Conservation (phyloP, 2,797 vertebrate species). For the Allobates femoralis region DNA sequence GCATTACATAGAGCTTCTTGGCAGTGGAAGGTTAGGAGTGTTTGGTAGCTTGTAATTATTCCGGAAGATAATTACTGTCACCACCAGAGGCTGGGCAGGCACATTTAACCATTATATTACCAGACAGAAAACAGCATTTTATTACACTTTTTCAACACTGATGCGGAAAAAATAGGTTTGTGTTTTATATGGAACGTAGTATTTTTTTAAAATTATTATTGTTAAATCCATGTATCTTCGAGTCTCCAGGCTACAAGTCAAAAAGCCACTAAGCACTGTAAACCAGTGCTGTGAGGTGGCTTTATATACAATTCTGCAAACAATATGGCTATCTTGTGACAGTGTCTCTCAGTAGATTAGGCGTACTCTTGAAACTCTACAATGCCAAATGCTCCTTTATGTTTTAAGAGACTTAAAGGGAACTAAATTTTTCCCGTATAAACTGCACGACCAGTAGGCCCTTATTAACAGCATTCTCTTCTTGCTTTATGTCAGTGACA, state of each 20-base stretch:
- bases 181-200: not conserved
- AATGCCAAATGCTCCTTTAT: not conserved
- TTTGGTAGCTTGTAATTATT: constrained; percentile 39
- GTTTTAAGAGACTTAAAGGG: not conserved
- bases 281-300: not conserved
- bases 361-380: not conserved
- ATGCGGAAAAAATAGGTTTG: not conserved
- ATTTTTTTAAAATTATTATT: not conserved
- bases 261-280: not conserved
- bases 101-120: constrained; percentile 18
- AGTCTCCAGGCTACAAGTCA: not conserved
- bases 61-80: constrained; percentile 26
- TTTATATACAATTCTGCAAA: not conserved
- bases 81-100: not conserved
- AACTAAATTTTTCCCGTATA: no score
- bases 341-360: not conserved
- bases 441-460: no score
- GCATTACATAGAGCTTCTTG: constrained; percentile 4
- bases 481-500: no score
- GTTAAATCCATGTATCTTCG: not conserved
- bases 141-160: not conserved
- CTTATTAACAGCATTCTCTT: no score
- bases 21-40: constrained; percentile 26
- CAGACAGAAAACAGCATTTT: not conserved
- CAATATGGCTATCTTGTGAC: not conserved